Conservation (phyloP, 1,140 invertebrate genomes). For the Diabrotica undecimpunctata region DNA sequence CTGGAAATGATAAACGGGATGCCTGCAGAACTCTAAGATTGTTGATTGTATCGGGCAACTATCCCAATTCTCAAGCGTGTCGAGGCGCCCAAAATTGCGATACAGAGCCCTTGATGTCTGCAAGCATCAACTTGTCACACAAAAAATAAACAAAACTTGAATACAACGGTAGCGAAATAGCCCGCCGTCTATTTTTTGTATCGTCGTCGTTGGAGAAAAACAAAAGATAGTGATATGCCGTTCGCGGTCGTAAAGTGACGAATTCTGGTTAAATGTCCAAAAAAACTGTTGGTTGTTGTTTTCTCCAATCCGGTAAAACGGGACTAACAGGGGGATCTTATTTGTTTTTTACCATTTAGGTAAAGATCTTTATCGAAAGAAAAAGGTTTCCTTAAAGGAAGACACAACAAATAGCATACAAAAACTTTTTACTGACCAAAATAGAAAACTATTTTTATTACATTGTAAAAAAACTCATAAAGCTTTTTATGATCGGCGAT, state of each 20-base stretch:
- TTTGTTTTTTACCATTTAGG: not conserved
- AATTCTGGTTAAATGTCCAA: conserved; percentile 1
- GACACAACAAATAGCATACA: too few relatives aligned
- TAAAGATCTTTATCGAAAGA: not conserved
- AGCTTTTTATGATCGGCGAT: too few relatives aligned
- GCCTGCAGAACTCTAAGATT: conserved; percentile 40
- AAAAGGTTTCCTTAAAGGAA: too few relatives aligned
- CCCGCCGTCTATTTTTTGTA: conserved; percentile 9
- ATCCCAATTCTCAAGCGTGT: conserved; percentile 33
- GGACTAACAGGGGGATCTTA: not conserved
- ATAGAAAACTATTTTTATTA: too few relatives aligned
- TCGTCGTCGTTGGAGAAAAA: not conserved
- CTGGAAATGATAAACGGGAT: conserved; percentile 43
- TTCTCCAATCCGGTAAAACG: not conserved
- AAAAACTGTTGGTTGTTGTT: not conserved
- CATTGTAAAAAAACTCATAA: too few relatives aligned
- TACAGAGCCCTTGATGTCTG: conserved; percentile 41
- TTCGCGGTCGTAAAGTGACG: not conserved
- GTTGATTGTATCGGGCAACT: conserved; percentile 45
- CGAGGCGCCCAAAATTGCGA: conserved; percentile 41
- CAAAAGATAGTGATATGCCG: not conserved
- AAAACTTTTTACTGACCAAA: too few relatives aligned
- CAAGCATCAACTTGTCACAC: conserved; percentile 30
- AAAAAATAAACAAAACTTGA: conserved; percentile 42
- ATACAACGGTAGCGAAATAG: conserved; percentile 24